Evolutionary conservation across 2,888 invertebrate genomes (phyloP).

Genomic region (Ecliptopera silaceata): DNA sequence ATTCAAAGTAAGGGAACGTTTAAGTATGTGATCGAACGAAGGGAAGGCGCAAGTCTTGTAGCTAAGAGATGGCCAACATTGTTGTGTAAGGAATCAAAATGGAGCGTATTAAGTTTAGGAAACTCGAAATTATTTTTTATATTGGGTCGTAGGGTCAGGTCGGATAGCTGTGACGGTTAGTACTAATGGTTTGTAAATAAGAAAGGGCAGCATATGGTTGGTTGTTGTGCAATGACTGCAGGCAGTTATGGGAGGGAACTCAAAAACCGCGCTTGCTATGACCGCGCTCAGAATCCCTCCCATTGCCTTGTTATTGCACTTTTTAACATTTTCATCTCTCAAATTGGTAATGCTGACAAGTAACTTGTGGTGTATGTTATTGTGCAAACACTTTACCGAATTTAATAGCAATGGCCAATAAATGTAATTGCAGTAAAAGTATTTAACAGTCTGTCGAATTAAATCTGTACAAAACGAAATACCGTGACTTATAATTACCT

Average conservation of each 20-base stretch:
- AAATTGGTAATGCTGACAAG: constrained; percentile 33
- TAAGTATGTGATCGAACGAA: constrained; percentile 30
- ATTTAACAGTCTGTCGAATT: constrained; percentile 81
- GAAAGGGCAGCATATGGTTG: constrained; percentile 49
- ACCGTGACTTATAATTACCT: constrained; percentile 69
- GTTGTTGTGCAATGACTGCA: constrained; percentile 26
- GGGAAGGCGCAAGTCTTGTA: constrained; percentile 48
- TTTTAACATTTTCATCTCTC: constrained; percentile 23
- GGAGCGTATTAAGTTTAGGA: constrained; percentile 66
- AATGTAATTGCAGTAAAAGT: constrained; percentile 78
- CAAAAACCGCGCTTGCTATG: constrained; percentile 19
- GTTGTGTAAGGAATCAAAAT: constrained; percentile 54
- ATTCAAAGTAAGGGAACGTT: constrained; percentile 34
- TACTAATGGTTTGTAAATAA: constrained; percentile 70
- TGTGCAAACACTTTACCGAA: constrained; percentile 70
- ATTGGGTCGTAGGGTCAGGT: constrained; percentile 62
- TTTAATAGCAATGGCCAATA: constrained; percentile 71
- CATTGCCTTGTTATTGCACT: constrained; percentile 24
- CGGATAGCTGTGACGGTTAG: constrained; percentile 59
- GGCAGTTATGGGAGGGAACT: constrained; percentile 25
- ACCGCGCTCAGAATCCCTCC: constrained; percentile 7
- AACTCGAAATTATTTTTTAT: constrained; percentile 62
- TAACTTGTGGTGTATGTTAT: constrained; percentile 33
- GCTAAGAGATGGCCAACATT: constrained; percentile 52
- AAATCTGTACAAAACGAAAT: constrained; percentile 80